Evolutionary conservation across 2,797 vertebrate genomes (phyloP), one percentile per base, ranked within the genome.

Genomic region (Craterocephalus amniculus): DNA sequence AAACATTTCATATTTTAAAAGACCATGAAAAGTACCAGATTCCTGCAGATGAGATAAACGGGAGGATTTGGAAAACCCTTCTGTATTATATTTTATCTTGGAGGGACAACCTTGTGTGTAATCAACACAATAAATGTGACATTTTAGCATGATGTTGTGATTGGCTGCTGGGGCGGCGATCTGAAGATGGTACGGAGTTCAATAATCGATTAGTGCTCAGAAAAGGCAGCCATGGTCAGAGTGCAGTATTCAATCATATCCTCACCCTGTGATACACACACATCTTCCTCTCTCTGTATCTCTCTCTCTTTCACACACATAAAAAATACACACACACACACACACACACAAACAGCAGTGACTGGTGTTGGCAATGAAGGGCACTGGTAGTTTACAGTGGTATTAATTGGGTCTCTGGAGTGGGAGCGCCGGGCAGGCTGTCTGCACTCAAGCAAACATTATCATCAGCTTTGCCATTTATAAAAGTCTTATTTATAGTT

Each of bases 341-440:
- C 40, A 29, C 45, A 55, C 58, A 59, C 80, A 74, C 57, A 76
- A 29, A 48, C 6, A 29, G 32, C 2, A 49, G 72, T n/a, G 45
- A 70, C 76, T 82, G 67, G 58, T 81, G 73, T 78, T 81, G 78
- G 69, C 71, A 78, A 63, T 78, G 79, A 87, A 90, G 82, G 83
- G 88, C 77, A 84, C 80, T 43, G 1, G 76, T 12, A 75, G 86
- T 88, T 88, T 89, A 87, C 87, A 88, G 57, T 81, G 77, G 68
- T 85, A 85, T 89, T 93, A 93, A 94, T 93, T 93, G 83, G 89
- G 91, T 92, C 92, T 91, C 92, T 78, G 71, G 92, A 88, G 91
- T 88, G 67, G 83, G 86, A 84, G 83, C 45, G 56, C 73, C 70
- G 80, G 73, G 81, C 78, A 81, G 88, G 43, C 79, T 81, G 80